Conservation (phyloP, 2,888 invertebrate genomes). For the Alentia gelatinosa region DNA sequence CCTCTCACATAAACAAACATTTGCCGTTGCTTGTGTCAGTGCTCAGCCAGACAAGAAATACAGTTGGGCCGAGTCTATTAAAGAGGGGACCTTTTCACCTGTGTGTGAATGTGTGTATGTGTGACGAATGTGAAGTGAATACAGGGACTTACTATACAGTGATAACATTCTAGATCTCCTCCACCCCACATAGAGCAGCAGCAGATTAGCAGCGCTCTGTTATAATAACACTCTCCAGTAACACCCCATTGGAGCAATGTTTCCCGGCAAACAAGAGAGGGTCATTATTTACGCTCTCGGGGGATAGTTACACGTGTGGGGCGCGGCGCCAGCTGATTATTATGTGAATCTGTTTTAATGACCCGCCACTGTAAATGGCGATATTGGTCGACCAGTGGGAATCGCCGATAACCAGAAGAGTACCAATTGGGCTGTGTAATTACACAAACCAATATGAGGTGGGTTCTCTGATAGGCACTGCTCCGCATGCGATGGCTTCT, state of each 20-base stretch:
- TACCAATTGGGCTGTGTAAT: background rate
- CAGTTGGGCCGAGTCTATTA: too few species aligned
- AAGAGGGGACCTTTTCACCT: too few species aligned
- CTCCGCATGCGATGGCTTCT: background rate
- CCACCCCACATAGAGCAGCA: background rate
- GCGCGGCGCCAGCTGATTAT: background rate
- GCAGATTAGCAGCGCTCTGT: background rate
- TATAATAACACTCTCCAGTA: background rate
- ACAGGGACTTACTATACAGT: background rate
- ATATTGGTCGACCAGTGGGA: background rate
- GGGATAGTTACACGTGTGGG: background rate
- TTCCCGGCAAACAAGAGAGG: background rate
- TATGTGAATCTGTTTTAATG: background rate
- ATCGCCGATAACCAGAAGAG: background rate
- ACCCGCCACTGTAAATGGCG: background rate
- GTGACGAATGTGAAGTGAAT: too few species aligned
- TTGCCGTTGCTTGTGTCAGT: background rate
- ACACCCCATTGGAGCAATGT: background rate
- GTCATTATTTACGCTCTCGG: background rate
- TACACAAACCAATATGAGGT: background rate
- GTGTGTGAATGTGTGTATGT: too few species aligned
- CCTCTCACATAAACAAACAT: background rate
- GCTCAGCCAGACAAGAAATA: background rate
- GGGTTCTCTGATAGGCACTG: background rate
- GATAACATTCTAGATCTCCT: background rate